A percentile compares a stretch with the other conserved stretches of the same genome.
These are phyloP conservation scores for Botia kubotai DNA, from an alignment of 2,797 vertebrate species.

Conservation along the genomic window DNA sequence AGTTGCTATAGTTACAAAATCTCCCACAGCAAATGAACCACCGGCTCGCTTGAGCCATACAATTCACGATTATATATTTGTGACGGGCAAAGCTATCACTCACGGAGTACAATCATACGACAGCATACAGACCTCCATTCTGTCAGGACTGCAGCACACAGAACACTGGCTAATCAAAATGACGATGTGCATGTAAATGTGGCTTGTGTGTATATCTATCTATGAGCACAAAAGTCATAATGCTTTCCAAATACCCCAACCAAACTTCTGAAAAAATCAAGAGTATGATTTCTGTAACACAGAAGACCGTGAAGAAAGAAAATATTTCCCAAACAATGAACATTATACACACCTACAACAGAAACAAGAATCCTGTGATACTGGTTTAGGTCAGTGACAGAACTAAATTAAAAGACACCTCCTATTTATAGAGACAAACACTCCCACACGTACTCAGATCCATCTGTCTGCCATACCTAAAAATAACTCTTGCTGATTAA, in stretches of 20 bases:
- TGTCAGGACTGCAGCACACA: no score
- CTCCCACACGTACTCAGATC: constrained; percentile 37
- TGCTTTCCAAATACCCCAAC: constrained; percentile 14
- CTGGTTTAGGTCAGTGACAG: constrained; percentile 45
- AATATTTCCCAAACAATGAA: constrained; percentile 41
- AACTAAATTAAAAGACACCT: constrained; percentile 22
- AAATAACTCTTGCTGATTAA: constrained; percentile 17
- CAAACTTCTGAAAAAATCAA: constrained; percentile 10
- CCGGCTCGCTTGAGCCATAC: no score
- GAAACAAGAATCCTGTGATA: constrained; percentile 37
- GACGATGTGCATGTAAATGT: background rate
- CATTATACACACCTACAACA: constrained; percentile 51
- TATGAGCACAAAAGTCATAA: background rate
- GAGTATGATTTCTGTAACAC: constrained; percentile 15
- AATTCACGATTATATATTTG: no score
- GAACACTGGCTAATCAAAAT: no score
- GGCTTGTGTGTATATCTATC: background rate
- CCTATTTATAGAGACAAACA: constrained; percentile 37
- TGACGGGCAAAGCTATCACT: no score
- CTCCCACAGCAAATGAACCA: no score
- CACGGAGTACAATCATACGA: no score
- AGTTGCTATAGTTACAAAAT: no score
- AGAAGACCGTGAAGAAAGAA: constrained; percentile 27
- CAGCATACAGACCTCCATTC: no score
- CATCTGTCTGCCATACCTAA: constrained; percentile 33